Evolutionary conservation across 2,797 vertebrate genomes (phyloP).

Genomic region (Diplodus puntazzo): DNA sequence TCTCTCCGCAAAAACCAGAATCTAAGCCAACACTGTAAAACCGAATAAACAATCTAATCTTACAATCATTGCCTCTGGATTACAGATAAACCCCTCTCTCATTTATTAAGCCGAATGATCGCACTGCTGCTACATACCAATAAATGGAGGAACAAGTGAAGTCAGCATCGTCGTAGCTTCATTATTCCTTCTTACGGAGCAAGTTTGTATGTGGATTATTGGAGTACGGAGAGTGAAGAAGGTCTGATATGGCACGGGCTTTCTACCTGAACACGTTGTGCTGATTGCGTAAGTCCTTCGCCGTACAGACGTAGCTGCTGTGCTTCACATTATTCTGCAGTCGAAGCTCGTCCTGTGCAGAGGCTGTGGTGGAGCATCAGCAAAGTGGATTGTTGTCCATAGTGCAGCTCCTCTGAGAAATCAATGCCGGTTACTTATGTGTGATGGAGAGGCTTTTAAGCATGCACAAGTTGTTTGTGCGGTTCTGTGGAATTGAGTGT

Average conservation of each 20-base stretch:
- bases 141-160: constrained; percentile 31
- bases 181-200: constrained; percentile 21
- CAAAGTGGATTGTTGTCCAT: constrained; percentile 20
- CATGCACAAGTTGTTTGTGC: constrained; percentile 28
- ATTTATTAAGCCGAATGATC: constrained; percentile 44
- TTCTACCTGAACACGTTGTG: not conserved
- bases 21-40: constrained; percentile 39
- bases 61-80: constrained; percentile 69
- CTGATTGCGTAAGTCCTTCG: not conserved
- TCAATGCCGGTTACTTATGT: constrained; percentile 45
- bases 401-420: constrained; percentile 42
- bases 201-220: constrained; percentile 5
- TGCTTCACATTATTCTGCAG: constrained; percentile 21
- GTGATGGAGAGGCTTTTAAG: constrained; percentile 58
- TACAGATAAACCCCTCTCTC: constrained; percentile 62
- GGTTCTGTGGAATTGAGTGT: not conserved
- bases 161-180: constrained; percentile 39
- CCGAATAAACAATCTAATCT: constrained; percentile 70
- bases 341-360: not conserved
- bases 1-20: constrained; percentile 49
- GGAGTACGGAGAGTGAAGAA: not conserved
- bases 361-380: constrained; percentile 26
- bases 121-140: constrained; percentile 31
- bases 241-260: not conserved
- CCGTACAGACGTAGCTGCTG: not conserved